These are phyloP conservation scores for Cheilosia scutellata DNA, from an alignment of 2,888 invertebrate species.

Conservation along the genomic window DNA sequence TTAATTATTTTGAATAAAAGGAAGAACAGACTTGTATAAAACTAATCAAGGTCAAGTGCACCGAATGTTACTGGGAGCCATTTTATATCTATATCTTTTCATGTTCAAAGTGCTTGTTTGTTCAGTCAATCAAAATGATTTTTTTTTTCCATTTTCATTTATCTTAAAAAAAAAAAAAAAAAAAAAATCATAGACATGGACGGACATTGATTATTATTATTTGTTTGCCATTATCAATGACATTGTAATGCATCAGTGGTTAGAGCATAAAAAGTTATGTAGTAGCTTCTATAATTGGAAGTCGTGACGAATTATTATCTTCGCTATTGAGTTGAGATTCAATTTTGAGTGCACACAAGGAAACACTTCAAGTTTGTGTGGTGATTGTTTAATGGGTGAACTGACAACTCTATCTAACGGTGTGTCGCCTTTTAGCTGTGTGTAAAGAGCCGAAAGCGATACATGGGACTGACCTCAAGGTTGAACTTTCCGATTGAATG, in stretches of 20 bases:
- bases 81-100: conserved; percentile 12
- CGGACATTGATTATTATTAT: conserved; percentile 48
- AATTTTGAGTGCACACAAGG: conserved; percentile 6
- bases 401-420: conserved; percentile 4
- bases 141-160: conserved; percentile 12
- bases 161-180: not conserved
- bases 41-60: conserved; percentile 67
- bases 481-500: not conserved
- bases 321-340: conserved; percentile 19
- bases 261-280: conserved; percentile 51
- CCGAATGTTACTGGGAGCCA: conserved; percentile 18
- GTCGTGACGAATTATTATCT: conserved; percentile 69
- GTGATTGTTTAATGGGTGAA: conserved; percentile 8
- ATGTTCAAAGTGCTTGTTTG: conserved; percentile 36
- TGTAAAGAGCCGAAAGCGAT: not conserved
- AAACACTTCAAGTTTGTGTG: conserved; percentile 1
- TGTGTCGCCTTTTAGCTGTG: not conserved
- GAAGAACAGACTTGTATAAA: conserved; percentile 8
- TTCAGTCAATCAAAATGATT: conserved; percentile 58
- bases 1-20: conserved; percentile 56
- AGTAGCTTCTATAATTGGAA: conserved; percentile 50
- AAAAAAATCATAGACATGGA: conserved; percentile 28
- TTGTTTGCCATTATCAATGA: conserved; percentile 54
- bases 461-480: not conserved
- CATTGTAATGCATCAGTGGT: conserved; percentile 58